phyloP scores from a whole-genome alignment of 2,113 vertebrate species.

The Nansenia antarctica region DNA sequence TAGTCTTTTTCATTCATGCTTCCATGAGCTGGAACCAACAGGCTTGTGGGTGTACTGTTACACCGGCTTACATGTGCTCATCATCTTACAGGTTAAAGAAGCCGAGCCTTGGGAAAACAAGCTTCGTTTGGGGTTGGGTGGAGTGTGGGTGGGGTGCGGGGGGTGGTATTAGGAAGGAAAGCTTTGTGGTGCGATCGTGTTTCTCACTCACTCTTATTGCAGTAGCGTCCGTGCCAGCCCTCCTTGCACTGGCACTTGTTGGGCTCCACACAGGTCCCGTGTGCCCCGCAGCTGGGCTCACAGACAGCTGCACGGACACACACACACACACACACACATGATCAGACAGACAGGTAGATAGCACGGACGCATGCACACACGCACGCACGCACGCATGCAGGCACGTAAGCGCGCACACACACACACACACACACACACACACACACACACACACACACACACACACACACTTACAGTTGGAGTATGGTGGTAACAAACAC shows the following conservation, averaged over 20 bases:
- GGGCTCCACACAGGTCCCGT: constrained; percentile 82
- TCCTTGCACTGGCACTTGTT: constrained; percentile 87
- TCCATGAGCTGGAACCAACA: constrained; percentile 7
- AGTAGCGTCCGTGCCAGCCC: constrained; percentile 85
- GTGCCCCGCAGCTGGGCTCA: constrained; percentile 81
- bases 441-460: not conserved
- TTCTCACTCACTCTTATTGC: constrained; percentile 87
- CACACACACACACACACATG: constrained; percentile 31
- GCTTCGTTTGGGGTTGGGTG: not conserved
- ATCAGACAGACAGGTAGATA: too few species aligned
- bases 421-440: constrained; percentile 4
- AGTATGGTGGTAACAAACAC: not conserved
- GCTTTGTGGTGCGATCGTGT: constrained; percentile 16
- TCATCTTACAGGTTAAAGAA: not conserved
- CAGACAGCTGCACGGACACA: constrained; percentile 80
- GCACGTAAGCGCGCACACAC: constrained; percentile 9
- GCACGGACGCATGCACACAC: too few species aligned
- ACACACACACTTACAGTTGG: not conserved
- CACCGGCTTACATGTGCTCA: constrained; percentile 29
- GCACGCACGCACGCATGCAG: constrained; percentile 19
- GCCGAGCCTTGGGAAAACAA: accelerated
- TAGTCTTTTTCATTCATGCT: constrained; percentile 13
- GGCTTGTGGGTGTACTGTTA: not conserved
- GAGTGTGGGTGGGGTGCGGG: not conserved
- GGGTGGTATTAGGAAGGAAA: not conserved